These are phyloP conservation scores for Hiodon tergisus DNA, from an alignment of 2,113 vertebrate genomes.

Conservation along the genomic window DNA sequence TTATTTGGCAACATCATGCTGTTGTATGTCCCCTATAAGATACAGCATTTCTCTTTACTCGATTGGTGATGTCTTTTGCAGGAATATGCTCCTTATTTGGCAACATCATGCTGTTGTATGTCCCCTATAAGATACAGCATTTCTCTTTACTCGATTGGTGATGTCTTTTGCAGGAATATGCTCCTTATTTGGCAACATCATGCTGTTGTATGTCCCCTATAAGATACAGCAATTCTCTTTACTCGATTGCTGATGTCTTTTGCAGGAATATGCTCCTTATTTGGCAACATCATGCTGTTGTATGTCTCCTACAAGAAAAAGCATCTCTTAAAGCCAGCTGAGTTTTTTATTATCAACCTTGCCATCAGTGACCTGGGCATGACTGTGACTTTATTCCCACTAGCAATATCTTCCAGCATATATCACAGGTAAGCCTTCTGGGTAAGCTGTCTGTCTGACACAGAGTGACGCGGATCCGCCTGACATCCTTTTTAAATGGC, in stretches of 20 bases:
- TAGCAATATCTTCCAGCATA: conserved; percentile 69
- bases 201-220: conserved; percentile 64
- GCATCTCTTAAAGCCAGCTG: conserved; percentile 67
- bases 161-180: no score
- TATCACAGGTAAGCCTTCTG: conserved; percentile 62
- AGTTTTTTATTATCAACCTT: conserved; percentile 73
- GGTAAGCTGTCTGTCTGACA: no score
- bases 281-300: conserved; percentile 65
- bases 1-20: conserved; percentile 65
- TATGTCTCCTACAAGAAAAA: conserved; percentile 69
- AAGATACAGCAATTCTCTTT: conserved; percentile 58
- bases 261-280: conserved; percentile 65
- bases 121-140: conserved; percentile 68
- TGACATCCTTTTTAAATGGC: not conserved
- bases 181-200: conserved; percentile 61
- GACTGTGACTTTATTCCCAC: conserved; percentile 69
- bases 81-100: conserved; percentile 47
- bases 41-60: conserved; percentile 47
- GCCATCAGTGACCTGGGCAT: conserved; percentile 71
- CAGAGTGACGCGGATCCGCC: no score
- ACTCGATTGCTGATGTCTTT: not conserved
- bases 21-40: conserved; percentile 66
- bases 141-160: conserved; percentile 16
- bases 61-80: no score
- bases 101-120: conserved; percentile 61